Percentiles rank a stretch among this genome's conserved stretches.
phyloP scores from a whole-genome alignment of 2,888 invertebrate genomes.

The Baccha elongata region DNA sequence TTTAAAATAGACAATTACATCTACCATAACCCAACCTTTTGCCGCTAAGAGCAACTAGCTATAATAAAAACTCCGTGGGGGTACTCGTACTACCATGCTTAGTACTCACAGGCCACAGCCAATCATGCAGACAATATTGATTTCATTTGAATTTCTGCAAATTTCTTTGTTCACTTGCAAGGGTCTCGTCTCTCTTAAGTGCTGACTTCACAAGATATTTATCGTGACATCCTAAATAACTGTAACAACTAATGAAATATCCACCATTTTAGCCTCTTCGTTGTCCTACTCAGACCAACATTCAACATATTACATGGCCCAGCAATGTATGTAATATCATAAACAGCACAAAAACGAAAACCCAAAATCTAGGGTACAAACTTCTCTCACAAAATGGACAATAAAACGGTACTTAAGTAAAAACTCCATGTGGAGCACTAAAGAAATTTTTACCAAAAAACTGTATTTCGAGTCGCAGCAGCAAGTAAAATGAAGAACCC shows the following conservation, averaged over 20 bases:
- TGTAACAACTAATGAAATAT: slow-evolving; percentile 43
- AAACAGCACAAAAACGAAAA: slow-evolving; percentile 38
- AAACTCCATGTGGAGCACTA: slow-evolving; percentile 34
- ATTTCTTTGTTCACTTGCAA: slow-evolving; percentile 10
- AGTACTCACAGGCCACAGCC: no score
- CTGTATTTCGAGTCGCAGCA: slow-evolving; percentile 5
- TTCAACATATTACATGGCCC: no score
- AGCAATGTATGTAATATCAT: slow-evolving; percentile 17
- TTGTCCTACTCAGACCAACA: slow-evolving; percentile 49
- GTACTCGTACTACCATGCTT: no score
- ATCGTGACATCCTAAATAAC: slow-evolving; percentile 43
- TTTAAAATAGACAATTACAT: no score
- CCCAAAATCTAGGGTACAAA: slow-evolving; percentile 12
- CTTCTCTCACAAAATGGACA: slow-evolving; percentile 46
- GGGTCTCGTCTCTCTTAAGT: background rate
- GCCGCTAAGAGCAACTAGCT: slow-evolving; percentile 51
- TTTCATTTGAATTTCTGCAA: background rate
- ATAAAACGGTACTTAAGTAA: slow-evolving; percentile 61
- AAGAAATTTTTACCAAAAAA: slow-evolving; percentile 35
- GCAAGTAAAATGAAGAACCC: background rate
- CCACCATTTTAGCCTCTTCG: slow-evolving; percentile 51
- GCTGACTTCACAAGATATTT: background rate
- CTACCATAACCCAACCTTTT: slow-evolving; percentile 62
- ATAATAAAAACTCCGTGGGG: slow-evolving; percentile 24
- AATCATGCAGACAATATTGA: background rate